Evolutionary conservation across 2,888 invertebrate genomes (phyloP), one percentile per base, ranked within the genome.

Genomic region (Myopa testacea): DNA sequence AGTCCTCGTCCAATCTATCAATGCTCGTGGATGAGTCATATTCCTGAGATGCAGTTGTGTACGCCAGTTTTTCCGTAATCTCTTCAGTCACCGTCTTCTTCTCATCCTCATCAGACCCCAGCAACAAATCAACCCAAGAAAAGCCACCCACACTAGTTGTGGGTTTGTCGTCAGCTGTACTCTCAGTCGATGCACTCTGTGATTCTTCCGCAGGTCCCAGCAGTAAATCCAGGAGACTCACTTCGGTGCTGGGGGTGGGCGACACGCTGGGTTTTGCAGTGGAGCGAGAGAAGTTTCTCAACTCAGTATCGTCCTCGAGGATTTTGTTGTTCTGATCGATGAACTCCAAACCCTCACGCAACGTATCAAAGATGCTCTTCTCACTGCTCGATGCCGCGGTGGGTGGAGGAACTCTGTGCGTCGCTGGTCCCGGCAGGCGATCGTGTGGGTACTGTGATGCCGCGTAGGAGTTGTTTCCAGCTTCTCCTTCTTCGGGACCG

Each of bases 341-440:
- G 69, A 87, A 87, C 77, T 88, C 87, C 1, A 89, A 80, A 4
- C 89, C 89, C 38, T 89, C 88, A 1, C 88, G 83, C 14, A 89
- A 82, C 0, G 86, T 85, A 79, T 89, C 89, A 40, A 88, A 83
- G 19, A 89, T 85, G 78, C 87, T 87, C 77, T 88, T 88, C 76
- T 89, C 87, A 38, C 84, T 85, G 52, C 84, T 83, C 34, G 0
- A 19, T 14, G n/a, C 58, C 58, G 8, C 45, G 63, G 5, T 69
- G 40, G 7, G 73, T 76, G 34, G 63, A 37, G 0, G 55, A 6
- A 14, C 38, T 19, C 12, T 50, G 8, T 65, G 10, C 3, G 4
- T 14, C 16, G 65, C 37, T 4, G 62, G 26, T 38, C 10, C 65
- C 38, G 87, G 87, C 79, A 87, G 86, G 2, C 87, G 82, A 75